These are phyloP conservation scores for Opisthograptis luteolata DNA, from an alignment of 2,888 invertebrate genomes.

Conservation along the genomic window DNA sequence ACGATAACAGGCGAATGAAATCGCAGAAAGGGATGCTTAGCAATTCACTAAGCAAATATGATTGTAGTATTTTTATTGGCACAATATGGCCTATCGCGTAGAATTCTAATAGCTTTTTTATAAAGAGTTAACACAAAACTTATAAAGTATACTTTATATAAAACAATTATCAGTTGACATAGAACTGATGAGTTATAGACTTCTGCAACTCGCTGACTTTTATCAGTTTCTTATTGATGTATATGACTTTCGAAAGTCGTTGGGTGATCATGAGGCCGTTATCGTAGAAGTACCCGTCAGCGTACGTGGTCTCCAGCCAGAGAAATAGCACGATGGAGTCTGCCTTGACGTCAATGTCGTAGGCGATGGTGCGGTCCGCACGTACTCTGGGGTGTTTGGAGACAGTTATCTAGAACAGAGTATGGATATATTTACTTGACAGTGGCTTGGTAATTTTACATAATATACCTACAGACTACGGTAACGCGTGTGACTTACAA, in stretches of 20 bases:
- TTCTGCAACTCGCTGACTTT: conserved; percentile 48
- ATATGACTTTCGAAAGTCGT: conserved; percentile 45
- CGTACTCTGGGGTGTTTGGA: conserved; percentile 35
- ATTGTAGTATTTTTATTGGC: too few species aligned
- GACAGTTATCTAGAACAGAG: conserved; percentile 56
- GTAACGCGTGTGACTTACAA: too few species aligned
- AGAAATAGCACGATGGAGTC: conserved; percentile 87
- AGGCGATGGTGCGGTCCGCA: conserved; percentile 39
- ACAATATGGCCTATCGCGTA: too few species aligned
- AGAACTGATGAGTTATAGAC: conserved; percentile 65
- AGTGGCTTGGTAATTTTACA: too few species aligned
- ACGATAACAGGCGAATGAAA: too few species aligned
- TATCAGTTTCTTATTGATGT: conserved; percentile 44
- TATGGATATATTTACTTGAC: too few species aligned
- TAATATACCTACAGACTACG: too few species aligned
- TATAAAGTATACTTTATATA: too few species aligned
- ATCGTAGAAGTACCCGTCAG: conserved; percentile 87
- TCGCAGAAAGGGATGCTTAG: too few species aligned
- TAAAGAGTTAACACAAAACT: too few species aligned
- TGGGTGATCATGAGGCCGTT: conserved; percentile 88
- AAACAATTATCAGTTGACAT: conserved; percentile 49
- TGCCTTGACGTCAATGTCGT: conserved; percentile 57
- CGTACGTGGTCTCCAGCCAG: conserved; percentile 85
- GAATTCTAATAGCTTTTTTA: too few species aligned
- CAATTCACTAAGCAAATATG: too few species aligned